Base-by-base conservation (phyloP, 92 coral and sea anemone species). In the Umimayanthus chanpuru region DNA sequence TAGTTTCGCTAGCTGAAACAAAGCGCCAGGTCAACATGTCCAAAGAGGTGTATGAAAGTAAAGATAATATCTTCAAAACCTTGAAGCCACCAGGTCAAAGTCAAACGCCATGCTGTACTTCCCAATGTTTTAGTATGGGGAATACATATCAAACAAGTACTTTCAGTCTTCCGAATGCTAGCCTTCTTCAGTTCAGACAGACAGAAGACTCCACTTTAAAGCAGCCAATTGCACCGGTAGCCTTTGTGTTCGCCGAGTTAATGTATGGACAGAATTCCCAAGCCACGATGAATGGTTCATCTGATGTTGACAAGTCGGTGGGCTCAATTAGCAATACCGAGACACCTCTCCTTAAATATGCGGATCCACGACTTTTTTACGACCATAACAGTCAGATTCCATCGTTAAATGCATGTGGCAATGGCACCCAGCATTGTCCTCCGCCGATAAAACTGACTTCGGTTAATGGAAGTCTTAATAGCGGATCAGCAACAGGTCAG, bases 181-280 rank as follows among this genome's bases (percentile, higher is more conserved):
- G 44, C 38, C 28, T 66, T 64, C 28, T 66, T 41, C 86, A 81
- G 75, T 81, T 81, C 30, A 65, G 30, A 65, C 85, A 64, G 28
- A 9, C 47, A 40, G 53, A 61, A 21, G 39, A 81, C 18, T 61
- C 58, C 32, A 39, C 36, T 20, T 81, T 26, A 44, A 81, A 81
- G 76, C 56, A 44, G 16, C 86, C 86, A 41, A 38, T 81, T 39
- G 61, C 76, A 10, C 56, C 86, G 4, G 9, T 18, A 39, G 30
- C 58, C 23, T n/a, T 66, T 81, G 50, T n/a, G 28, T 11, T 58
- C 18, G 61, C 53, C 9, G 12, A 66, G 40, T 29, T 80, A 12
- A 53, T 26, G 25, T 29, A 56, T 16, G 82, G 82, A 56, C 68
- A 53, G 64, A 49, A 12, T 25, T 79, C 12, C n/a, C 38, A 28